phyloP scores from a whole-genome alignment of 2,888 invertebrate species.

The Andrena fulva region DNA sequence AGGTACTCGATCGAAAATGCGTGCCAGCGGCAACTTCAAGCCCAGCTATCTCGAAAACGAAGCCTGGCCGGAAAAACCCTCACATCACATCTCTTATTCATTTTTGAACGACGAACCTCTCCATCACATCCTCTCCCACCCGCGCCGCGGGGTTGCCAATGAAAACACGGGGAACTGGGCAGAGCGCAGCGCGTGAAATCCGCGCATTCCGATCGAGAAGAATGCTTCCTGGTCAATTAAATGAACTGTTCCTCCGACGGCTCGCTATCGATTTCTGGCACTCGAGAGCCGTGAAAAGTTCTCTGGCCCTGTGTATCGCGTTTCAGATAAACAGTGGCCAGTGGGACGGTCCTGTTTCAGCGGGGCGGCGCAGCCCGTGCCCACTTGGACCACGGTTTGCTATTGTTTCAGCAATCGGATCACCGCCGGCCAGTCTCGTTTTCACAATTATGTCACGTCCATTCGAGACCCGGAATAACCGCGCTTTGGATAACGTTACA shows the following conservation, averaged over 20 bases:
- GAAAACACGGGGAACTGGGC: neutral
- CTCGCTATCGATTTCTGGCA: slow-evolving; percentile 1
- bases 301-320: slow-evolving; percentile 22
- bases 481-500: slow-evolving; percentile 50
- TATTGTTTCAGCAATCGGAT: slow-evolving; percentile 55
- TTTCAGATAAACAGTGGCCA: slow-evolving; percentile 49
- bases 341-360: slow-evolving; percentile 54
- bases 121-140: too few species aligned
- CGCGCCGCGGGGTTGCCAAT: neutral
- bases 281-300: slow-evolving; percentile 36
- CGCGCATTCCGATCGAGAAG: neutral
- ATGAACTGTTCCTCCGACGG: neutral
- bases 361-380: slow-evolving; percentile 35
- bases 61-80: neutral
- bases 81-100: neutral
- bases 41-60: too few species aligned
- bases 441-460: slow-evolving; percentile 62
- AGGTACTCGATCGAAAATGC: too few species aligned
- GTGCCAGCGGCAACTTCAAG: too few species aligned
- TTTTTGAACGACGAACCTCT: neutral
- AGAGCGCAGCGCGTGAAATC: neutral
- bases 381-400: slow-evolving; percentile 45
- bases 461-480: slow-evolving; percentile 38
- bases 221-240: neutral
- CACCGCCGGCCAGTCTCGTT: slow-evolving; percentile 54